phyloP scores from a whole-genome alignment of 1,140 invertebrate genomes.

The Drosophila elegans region DNA sequence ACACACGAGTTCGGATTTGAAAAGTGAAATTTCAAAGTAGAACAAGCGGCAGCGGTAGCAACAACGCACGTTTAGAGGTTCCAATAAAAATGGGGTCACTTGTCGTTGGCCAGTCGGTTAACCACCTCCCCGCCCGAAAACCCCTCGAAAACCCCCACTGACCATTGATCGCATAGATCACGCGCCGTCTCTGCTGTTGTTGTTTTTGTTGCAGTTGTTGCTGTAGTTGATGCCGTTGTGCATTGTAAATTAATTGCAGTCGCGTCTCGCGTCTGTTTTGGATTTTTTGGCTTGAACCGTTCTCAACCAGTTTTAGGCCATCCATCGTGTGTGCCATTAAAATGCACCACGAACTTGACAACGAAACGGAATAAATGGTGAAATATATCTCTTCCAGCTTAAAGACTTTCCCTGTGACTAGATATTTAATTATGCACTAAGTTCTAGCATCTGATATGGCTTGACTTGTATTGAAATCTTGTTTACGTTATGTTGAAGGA shows the following conservation, averaged over 20 bases:
- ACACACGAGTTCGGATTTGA: constrained; percentile 52
- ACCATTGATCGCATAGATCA: constrained; percentile 65
- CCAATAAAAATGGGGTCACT: constrained; percentile 79
- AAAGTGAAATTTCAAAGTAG: constrained; percentile 82
- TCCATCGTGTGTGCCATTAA: constrained; percentile 68
- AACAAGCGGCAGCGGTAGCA: constrained; percentile 51
- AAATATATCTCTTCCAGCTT: constrained; percentile 19
- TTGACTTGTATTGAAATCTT: neutral
- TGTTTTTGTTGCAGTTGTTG: constrained; percentile 22
- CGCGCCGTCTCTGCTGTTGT: constrained; percentile 52
- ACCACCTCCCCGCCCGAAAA: neutral
- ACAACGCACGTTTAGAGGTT: constrained; percentile 62
- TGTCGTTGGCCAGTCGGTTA: constrained; percentile 62
- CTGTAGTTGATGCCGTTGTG: constrained; percentile 44
- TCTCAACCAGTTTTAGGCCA: constrained; percentile 70
- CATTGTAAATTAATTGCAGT: constrained; percentile 79
- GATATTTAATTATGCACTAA: neutral
- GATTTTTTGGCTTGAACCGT: constrained; percentile 49
- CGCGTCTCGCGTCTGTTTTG: constrained; percentile 63
- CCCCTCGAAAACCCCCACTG: constrained; percentile 1
- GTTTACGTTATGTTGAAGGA: too few relatives aligned
- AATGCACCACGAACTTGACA: constrained; percentile 77
- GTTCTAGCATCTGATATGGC: constrained; percentile 1
- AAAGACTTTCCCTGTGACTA: constrained; percentile 48
- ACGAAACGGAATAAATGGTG: constrained; percentile 42